Base-by-base conservation (phyloP, 2,797 vertebrate genomes). In the Neosilurus hyrtlii region DNA sequence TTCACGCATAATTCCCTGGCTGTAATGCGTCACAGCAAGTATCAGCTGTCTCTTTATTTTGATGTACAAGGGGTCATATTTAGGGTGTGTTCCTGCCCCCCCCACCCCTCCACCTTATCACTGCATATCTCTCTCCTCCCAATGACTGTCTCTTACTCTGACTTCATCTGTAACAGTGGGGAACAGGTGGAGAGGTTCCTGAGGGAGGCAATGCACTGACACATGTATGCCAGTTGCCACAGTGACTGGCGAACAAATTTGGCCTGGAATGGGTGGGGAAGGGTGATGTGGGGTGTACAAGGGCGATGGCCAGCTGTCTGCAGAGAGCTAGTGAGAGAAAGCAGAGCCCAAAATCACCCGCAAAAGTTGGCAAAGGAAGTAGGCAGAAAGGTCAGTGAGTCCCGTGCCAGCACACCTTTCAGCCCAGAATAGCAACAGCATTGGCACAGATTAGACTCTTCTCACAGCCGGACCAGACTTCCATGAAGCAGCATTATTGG, bases 181-280 rank as follows among this genome's bases (percentile, higher is more conserved):
- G 62, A 86, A 87, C 87, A 87, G 88, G 88, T 88, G 88, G 67
- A 77, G 65, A 71, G 75, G 79, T 85, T 85, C 74, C 82, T 67
- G 43, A 66, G 88, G 86, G 83, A 86, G 54, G 62, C 62, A 57
- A n/a, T 56, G 51, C 52, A 35, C 37, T 73, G 56, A 67, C 66
- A 83, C 73, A 83, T 79, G 81, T 61, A 52, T 81, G 61, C 66
- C 84, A 83, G 86, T 87, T 88, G 86, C 75, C 30, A 65, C 82
- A 84, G 84, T 66, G 86, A 85, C 85, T 84, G 82, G 86, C 35
- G 37, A 80, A 83, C 82, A 85, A 79, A 77, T 88, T 86, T 84
- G 82, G 81, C 65, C 80, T 59, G 57, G 82, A 81, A 84, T 87
- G 80, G 79, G 78, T 79, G 66, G 77, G 75, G 81, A 75, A 57